Percentiles rank a stretch among this genome's conserved stretches.
Conservation (phyloP, 2,888 invertebrate genomes). For the Dicyrtoma fusca region DNA sequence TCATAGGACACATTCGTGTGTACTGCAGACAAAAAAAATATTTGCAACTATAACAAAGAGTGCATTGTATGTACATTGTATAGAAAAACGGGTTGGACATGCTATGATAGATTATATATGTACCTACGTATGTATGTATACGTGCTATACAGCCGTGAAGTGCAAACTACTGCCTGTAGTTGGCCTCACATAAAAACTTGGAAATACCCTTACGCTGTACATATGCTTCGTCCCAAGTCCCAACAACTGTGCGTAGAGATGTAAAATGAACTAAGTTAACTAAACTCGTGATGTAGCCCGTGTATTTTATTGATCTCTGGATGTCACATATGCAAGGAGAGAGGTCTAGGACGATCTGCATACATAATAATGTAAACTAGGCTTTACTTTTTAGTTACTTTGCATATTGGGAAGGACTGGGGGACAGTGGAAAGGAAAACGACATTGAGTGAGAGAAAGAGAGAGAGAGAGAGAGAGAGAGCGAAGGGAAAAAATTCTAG, state of each 20-base stretch:
- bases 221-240: too few relatives aligned
- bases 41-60: too few relatives aligned
- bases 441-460: slow-evolving; percentile 21
- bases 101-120: too few relatives aligned
- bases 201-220: too few relatives aligned
- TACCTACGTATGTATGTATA: too few relatives aligned
- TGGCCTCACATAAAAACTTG: too few relatives aligned
- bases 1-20: too few relatives aligned
- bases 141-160: too few relatives aligned
- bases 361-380: slow-evolving; percentile 15
- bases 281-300: slow-evolving; percentile 20
- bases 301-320: slow-evolving; percentile 37
- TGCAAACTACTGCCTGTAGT: too few relatives aligned
- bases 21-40: too few relatives aligned
- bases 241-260: neutral
- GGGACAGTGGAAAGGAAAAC: slow-evolving; percentile 15
- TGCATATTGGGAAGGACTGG: slow-evolving; percentile 26
- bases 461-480: slow-evolving; percentile 9
- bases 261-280: slow-evolving; percentile 2
- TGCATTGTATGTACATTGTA: too few relatives aligned
- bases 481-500: slow-evolving; percentile 21
- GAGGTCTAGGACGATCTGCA: slow-evolving; percentile 9
- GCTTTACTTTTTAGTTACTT: slow-evolving; percentile 34
- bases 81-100: too few relatives aligned
- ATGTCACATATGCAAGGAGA: slow-evolving; percentile 33